Evolutionary conservation across 2,113 vertebrate species (phyloP).

Genomic region (Crotalus helleri): DNA sequence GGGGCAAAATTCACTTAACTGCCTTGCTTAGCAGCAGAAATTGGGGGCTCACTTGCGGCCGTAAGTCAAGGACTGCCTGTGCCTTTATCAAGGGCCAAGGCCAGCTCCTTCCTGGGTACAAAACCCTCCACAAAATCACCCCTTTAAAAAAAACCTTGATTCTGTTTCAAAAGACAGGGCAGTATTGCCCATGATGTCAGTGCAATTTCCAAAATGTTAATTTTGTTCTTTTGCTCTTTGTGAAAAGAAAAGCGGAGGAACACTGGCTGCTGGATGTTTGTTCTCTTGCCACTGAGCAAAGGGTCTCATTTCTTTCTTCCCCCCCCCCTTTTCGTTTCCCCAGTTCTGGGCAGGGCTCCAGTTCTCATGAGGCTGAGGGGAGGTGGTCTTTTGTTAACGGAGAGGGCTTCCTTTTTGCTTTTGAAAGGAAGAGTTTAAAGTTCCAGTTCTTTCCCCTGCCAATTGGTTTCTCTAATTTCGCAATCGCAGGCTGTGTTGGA

Average conservation of each 20-base stretch:
- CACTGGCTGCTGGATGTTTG: rapidly evolving
- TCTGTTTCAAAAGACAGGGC: neutral
- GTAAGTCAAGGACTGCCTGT: neutral
- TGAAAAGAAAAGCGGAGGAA: neutral
- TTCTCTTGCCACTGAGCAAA: neutral
- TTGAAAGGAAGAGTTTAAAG: neutral
- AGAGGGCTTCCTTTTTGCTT: slow-evolving; percentile 1
- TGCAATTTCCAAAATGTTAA: neutral
- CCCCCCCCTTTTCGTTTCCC: neutral
- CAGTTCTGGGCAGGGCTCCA: neutral
- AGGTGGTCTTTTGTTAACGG: slow-evolving; percentile 28
- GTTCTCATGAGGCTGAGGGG: slow-evolving; percentile 2
- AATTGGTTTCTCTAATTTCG: neutral
- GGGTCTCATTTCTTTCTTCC: neutral
- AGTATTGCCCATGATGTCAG: rapidly evolving
- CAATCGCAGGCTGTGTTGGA: neutral
- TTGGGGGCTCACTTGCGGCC: neutral
- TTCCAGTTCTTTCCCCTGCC: neutral
- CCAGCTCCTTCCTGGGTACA: neutral
- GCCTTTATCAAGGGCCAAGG: neutral
- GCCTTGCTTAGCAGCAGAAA: neutral
- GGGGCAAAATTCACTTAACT: too few species aligned
- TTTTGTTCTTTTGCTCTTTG: neutral
- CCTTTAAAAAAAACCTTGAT: neutral
- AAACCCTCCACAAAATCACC: neutral